Evolutionary conservation across 2,888 invertebrate genomes (phyloP), one percentile per base, ranked within the genome.

Genomic region (Anorthoa munda): DNA sequence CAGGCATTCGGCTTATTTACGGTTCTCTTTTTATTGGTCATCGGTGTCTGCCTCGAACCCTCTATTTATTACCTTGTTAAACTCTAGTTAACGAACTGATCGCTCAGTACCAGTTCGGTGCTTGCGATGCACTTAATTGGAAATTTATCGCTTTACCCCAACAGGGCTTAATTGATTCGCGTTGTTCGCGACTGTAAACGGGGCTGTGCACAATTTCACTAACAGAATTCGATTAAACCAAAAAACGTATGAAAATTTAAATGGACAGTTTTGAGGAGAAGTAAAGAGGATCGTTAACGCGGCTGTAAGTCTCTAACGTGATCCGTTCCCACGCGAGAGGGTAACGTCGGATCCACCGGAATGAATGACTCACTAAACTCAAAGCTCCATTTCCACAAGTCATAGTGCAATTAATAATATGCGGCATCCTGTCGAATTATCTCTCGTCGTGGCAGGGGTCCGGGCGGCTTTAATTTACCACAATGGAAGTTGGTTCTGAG

Each of bases 351-450:
- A 86, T 90, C 92, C 90, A 86, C 90, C 93, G 91, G 94, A 95
- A 94, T 95, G 94, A 95, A 96, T 96, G 96, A 96, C 95, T 96
- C 95, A 96, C 95, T 95, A 94, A 95, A 94, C 94, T 94, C 91
- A 83, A 93, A 95, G 93, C 94, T 94, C 93, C 94, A 94, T 96
- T 96, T 96, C 96, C 95, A 96, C 96, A 96, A 96, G 96, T 96
- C 96, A 96, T 96, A 96, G 96, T 96, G 95, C 96, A 96, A 96
- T 96, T 96, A 96, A 96, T 96, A 96, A 96, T 96, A 95, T 95
- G 95, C 95, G 96, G 96, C 95, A 95, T 96, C 96, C 96, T 96
- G 96, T 96, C 95, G 96, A 96, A 96, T 96, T 96, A 96, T 95
- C 95, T 96, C 95, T 94, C 95, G 91, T 92, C 96, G 95, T 93